These are phyloP conservation scores for Budorcas taxicolor DNA, from an alignment of 2,113 vertebrate genomes.

Conservation along the genomic window DNA sequence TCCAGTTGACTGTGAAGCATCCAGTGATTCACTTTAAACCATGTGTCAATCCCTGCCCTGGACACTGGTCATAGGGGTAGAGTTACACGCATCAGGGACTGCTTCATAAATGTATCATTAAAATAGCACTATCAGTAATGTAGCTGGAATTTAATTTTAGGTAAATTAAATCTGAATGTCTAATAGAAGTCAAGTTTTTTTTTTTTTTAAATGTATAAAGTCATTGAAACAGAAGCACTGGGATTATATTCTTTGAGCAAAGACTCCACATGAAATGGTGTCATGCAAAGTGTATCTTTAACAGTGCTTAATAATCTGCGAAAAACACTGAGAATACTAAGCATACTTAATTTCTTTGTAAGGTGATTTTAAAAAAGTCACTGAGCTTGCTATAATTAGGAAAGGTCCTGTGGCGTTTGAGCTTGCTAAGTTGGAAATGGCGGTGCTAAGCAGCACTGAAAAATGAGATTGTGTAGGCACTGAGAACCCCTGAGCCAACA, in stretches of 20 bases:
- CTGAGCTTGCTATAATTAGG: background rate
- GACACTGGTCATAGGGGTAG: background rate
- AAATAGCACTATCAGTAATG: background rate
- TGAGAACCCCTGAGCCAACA: background rate
- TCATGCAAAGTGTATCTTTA: background rate
- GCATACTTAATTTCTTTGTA: background rate
- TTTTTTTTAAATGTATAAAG: background rate
- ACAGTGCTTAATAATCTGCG: background rate
- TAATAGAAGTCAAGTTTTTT: background rate
- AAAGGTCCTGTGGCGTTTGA: background rate
- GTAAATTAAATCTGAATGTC: background rate
- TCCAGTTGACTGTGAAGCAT: background rate
- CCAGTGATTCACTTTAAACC: background rate
- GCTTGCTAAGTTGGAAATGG: background rate
- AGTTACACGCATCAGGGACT: background rate
- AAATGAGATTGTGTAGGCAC: background rate
- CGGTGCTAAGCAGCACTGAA: background rate
- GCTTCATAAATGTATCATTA: background rate
- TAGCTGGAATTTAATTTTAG: background rate
- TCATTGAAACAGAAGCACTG: background rate
- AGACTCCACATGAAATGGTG: background rate
- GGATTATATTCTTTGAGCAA: background rate
- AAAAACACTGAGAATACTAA: background rate
- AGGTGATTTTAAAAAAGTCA: background rate
- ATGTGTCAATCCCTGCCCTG: background rate